A percentile compares a stretch with the other conserved stretches of the same genome.
These are phyloP conservation scores for Spilosoma lubricipeda DNA, from an alignment of 2,888 invertebrate species.

Conservation along the genomic window DNA sequence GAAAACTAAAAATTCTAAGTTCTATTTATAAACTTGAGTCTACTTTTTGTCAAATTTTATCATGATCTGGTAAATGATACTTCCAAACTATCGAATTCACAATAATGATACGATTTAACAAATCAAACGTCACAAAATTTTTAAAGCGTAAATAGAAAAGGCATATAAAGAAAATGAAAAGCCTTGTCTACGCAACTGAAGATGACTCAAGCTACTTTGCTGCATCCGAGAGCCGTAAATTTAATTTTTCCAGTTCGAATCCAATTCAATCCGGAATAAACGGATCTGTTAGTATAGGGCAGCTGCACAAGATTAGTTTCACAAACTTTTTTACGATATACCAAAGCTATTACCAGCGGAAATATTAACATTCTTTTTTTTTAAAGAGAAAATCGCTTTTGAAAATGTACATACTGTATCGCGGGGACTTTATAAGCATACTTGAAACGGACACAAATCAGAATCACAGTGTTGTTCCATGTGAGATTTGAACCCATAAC, in stretches of 20 bases:
- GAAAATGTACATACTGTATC: too few relatives aligned
- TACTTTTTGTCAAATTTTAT: too few relatives aligned
- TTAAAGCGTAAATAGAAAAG: background rate
- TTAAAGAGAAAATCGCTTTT: too few relatives aligned
- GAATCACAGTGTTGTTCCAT: too few relatives aligned
- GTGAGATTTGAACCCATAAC: too few relatives aligned
- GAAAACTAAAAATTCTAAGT: too few relatives aligned
- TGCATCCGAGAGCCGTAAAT: slow-evolving; percentile 14
- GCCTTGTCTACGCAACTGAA: slow-evolving; percentile 2
- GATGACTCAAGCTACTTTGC: slow-evolving; percentile 1
- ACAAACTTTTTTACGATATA: background rate
- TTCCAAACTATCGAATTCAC: too few relatives aligned
- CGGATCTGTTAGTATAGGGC: background rate
- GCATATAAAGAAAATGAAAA: background rate
- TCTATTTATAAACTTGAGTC: too few relatives aligned
- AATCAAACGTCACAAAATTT: background rate
- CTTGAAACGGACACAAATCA: too few relatives aligned
- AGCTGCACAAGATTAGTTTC: background rate
- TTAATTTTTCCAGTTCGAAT: slow-evolving; percentile 7
- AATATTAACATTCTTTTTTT: background rate
- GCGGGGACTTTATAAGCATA: too few relatives aligned
- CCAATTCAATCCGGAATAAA: background rate
- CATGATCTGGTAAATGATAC: too few relatives aligned
- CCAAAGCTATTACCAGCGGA: background rate
- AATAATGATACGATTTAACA: background rate